Base-by-base conservation (phyloP, 92 coral and sea anemone species). In the Ricordea florida region DNA sequence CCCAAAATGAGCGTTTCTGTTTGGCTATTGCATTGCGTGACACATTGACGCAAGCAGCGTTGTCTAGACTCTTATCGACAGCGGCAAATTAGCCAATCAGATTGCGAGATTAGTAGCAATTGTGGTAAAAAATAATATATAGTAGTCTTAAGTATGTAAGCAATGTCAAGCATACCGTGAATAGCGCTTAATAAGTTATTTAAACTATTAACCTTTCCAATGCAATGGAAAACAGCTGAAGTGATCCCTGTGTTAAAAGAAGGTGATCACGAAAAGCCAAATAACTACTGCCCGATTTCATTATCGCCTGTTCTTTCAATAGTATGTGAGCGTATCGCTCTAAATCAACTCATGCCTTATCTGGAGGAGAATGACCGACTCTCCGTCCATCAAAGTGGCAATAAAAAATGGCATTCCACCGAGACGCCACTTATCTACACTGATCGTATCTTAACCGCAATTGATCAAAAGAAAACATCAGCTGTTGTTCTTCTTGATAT, bases 401-500 rank as follows among this genome's bases (percentile, higher is more conserved):
- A 55, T 55, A 28, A 25, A 55, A 55, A 55, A 55, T 55, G 62
- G 62, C 62, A 55, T 55, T 55, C 62, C 62, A 55, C 63, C 41
- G 42, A 57, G 41, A 29, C 55, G 0, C 24, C 55, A 47, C 29
- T 47, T 16, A 47, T 47, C 55, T 47, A 47, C 55, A 47, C 29
- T 30, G 63, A 57, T 57, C 63, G 63, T 25, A 57, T 57, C 16
- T 25, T 57, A 9, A 57, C 63, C 38, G 63, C 63, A 57, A 57
- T 57, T 29, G 63, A 31, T 42, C 63, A 57, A 57, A 30, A 57
- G 63, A 57, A 57, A 57, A 57, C 40, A 57, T 27, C 63, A 57
- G 63, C 41, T 29, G 63, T 28, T 30, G 63, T 57, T 57, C 63
- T 57, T 32, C 63, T 57, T 57, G 41, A 57, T 30, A 57, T 57